Conservation (phyloP, 1,140 invertebrate genomes). For the Drosophila bifasciata region DNA sequence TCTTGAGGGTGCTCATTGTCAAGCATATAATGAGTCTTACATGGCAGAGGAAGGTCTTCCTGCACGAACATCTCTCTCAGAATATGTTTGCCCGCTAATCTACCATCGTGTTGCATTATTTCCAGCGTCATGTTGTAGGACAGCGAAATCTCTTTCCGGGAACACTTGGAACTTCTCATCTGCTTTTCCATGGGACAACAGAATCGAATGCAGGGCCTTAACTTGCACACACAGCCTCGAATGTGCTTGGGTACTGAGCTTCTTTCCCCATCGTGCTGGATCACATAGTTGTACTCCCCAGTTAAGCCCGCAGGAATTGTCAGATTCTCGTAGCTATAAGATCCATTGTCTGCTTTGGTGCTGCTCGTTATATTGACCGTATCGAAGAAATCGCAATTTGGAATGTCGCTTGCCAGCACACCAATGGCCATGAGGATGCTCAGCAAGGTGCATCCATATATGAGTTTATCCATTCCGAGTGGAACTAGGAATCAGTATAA, state of each 20-base stretch:
- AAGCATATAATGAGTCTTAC: constrained; percentile 1
- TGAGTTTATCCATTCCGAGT: no score
- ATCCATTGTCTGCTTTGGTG: constrained; percentile 34
- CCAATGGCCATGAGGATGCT: background rate
- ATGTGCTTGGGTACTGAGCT: constrained; percentile 21
- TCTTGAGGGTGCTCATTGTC: background rate
- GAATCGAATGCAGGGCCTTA: constrained; percentile 47
- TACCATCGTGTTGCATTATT: constrained; percentile 32
- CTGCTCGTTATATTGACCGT: constrained; percentile 50
- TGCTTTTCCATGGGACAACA: constrained; percentile 38
- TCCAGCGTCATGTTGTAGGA: constrained; percentile 20
- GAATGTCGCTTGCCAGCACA: constrained; percentile 15
- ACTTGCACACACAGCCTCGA: constrained; percentile 54
- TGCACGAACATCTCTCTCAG: constrained; percentile 28
- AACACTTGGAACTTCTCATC: background rate
- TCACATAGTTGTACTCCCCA: constrained; percentile 30
- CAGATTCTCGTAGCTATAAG: constrained; percentile 48
- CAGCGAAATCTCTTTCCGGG: background rate
- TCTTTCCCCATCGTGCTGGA: background rate
- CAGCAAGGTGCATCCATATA: background rate
- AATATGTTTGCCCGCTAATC: constrained; percentile 10
- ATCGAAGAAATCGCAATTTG: constrained; percentile 50
- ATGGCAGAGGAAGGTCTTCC: constrained; percentile 39
- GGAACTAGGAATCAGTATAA: no score
- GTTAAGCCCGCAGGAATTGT: constrained; percentile 36